Conservation (phyloP, 2,888 invertebrate species). For the Mantis religiosa region DNA sequence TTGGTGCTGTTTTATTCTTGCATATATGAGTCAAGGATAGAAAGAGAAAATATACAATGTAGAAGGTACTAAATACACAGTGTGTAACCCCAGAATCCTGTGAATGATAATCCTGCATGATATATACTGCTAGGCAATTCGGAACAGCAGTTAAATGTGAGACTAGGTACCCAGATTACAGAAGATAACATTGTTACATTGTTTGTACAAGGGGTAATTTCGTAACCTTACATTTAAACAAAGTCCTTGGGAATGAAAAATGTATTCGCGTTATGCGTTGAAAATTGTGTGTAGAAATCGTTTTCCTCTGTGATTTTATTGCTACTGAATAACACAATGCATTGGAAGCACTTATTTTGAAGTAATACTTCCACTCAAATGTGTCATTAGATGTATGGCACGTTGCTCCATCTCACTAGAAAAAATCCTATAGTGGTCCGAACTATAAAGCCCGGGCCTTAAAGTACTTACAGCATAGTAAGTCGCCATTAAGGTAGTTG, state of each 20-base stretch:
- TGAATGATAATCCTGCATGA: background rate
- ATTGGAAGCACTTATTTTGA: no score
- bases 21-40: background rate
- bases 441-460: no score
- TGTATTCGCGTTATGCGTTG: background rate
- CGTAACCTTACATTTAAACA: background rate
- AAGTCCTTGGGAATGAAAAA: background rate
- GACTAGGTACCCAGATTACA: background rate
- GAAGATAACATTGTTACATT: background rate
- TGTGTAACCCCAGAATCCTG: background rate
- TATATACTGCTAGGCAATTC: background rate
- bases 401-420: no score
- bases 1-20: no score
- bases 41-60: background rate
- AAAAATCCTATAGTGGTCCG: no score
- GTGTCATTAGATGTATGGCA: no score
- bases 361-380: no score
- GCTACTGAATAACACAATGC: no score
- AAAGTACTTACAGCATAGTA: no score
- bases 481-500: no score
- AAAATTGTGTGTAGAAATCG: background rate
- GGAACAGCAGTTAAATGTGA: background rate
- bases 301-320: background rate
- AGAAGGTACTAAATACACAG: background rate
- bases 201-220: background rate